Evolutionary conservation across 2,113 vertebrate species (phyloP), one percentile per base, ranked within the genome.

Genomic region (Manacus vitellinus): DNA sequence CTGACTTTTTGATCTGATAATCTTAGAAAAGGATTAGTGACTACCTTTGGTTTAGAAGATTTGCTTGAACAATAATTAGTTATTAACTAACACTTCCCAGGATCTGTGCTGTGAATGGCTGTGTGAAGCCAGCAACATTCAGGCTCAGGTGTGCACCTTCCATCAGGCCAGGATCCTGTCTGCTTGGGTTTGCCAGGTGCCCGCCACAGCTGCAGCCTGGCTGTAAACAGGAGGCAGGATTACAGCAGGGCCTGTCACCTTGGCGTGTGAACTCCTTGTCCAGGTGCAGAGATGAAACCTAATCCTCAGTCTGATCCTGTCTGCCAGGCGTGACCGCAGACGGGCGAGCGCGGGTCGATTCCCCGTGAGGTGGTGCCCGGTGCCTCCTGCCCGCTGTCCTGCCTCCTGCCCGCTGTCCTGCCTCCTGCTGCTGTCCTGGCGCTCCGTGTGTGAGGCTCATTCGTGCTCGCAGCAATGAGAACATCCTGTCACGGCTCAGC

Each of bases 111-210:
- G 56, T 33, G 37, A 30, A 0, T 66, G 0, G 0, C 27, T 28
- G 33, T 4, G 3, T 19, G 55, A 59, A 65, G 74, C 27, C 37
- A 14, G 72, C 20, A 7, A 2, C 9, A 3, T 9, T 55, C 11
- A 6, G 65, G 58, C n/a, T 76, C 14, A 4, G 78, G 39, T 27
- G 46, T 7, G 35, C 15, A 8, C n/a, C 49, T 8, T 59, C 21
- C 30, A 22, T 41, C 6, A 0, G 1, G 4, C 37, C 0, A 0
- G 66, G 56, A 13, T 47, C 27, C 22, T 2, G 12, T 8, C 35
- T 0, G 0, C 33, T 23, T 0, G 1, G 55, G 33, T 18, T 56
- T 2, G 0, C 1, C 28, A 12, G 55, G 59, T 77, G 90, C 61
- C 25, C 3, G 0, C n/a, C 43, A 0, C 31, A 8, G 8, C 65